Evolutionary conservation across 2,797 vertebrate genomes (phyloP).

Genomic region (Helarctos malayanus): DNA sequence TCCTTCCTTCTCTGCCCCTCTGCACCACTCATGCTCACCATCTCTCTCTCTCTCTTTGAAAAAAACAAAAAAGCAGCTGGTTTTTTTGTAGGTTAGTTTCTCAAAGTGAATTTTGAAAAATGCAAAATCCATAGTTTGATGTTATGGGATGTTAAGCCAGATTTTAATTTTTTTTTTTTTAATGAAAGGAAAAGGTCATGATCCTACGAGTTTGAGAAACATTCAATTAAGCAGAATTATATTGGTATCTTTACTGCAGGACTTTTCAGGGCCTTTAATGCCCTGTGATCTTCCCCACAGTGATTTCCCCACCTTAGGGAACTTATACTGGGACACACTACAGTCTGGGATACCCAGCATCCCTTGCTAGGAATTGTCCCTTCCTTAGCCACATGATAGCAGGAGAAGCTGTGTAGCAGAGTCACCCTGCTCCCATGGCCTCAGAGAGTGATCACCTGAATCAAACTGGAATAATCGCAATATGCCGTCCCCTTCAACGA

Average conservation of each 20-base stretch:
- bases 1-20: not conserved
- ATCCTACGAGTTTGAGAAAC: not conserved
- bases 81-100: not conserved
- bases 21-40: not conserved
- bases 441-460: not conserved
- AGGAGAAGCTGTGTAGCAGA: not conserved
- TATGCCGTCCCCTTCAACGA: not conserved
- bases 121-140: not conserved
- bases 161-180: not conserved
- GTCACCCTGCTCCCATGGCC: not conserved
- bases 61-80: not conserved
- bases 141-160: not conserved
- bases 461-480: not conserved
- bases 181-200: not conserved
- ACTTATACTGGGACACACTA: not conserved
- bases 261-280: not conserved
- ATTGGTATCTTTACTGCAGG: not conserved
- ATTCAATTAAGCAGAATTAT: not conserved
- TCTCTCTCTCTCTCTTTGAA: not conserved
- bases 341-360: not conserved
- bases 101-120: constrained; percentile 42
- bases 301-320: not conserved
- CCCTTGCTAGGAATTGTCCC: not conserved
- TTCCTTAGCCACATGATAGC: not conserved
- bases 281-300: not conserved